These are phyloP conservation scores for Eunapius fragilis DNA, from an alignment of 37 sponge, comb jelly and placozoan genomes.

Conservation along the genomic window DNA sequence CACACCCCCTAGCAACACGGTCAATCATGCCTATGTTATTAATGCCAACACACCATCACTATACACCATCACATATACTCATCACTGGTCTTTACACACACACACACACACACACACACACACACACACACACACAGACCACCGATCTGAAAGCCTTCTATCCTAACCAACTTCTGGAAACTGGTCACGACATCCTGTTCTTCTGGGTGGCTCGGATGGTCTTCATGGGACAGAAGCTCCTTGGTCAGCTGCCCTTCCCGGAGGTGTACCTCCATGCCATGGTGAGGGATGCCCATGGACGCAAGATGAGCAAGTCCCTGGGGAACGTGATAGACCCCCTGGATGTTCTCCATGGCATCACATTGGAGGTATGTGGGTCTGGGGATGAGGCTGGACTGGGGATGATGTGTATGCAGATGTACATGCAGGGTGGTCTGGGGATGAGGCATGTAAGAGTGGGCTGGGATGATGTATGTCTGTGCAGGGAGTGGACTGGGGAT, in stretches of 20 bases:
- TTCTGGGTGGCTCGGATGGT: constrained; percentile 99
- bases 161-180: constrained; percentile 91
- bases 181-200: constrained; percentile 99
- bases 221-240: constrained; percentile 90
- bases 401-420: too few species aligned
- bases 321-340: constrained; percentile 98
- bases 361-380: constrained; percentile 71
- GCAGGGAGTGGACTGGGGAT: too few species aligned
- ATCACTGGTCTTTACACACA: constrained; percentile 1
- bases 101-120: constrained; percentile 5
- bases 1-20: background rate
- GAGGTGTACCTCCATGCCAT: constrained; percentile 98
- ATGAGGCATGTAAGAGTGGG: too few species aligned
- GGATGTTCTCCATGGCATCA: constrained; percentile 85
- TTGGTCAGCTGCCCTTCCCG: constrained; percentile 87
- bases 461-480: too few species aligned
- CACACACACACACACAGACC: constrained; percentile 38
- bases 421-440: too few species aligned
- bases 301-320: constrained; percentile 99
- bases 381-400: background rate
- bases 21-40: too few species aligned
- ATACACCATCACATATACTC: background rate
- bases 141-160: constrained; percentile 82
- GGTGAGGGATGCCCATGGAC: constrained; percentile 97
- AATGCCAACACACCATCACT: too few species aligned